Percentiles rank a stretch among this genome's conserved stretches.
phyloP scores from a whole-genome alignment of 2,113 vertebrate genomes.

The Ictidomys tridecemlineatus region DNA sequence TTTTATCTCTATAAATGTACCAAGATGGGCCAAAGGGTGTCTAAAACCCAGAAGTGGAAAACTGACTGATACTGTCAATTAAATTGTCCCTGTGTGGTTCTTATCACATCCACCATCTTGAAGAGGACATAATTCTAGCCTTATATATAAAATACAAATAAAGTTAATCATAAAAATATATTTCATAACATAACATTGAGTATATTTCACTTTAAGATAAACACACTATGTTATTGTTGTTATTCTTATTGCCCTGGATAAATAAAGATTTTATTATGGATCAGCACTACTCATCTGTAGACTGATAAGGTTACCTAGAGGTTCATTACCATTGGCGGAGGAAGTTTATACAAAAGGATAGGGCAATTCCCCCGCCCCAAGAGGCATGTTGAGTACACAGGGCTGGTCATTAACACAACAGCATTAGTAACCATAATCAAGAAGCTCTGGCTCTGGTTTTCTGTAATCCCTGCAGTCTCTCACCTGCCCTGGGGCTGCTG shows the following conservation, averaged over 20 bases:
- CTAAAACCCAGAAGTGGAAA: neutral
- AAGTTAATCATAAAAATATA: neutral
- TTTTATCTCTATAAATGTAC: neutral
- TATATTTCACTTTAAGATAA: constrained; percentile 5
- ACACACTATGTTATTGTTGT: neutral
- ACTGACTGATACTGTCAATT: neutral
- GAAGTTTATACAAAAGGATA: neutral
- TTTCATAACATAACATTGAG: neutral
- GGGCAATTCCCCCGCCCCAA: neutral
- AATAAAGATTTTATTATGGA: neutral
- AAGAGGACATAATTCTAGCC: neutral
- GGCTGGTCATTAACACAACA: neutral
- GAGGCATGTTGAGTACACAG: neutral
- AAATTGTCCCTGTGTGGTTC: neutral
- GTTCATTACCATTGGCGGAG: neutral
- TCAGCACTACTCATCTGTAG: neutral
- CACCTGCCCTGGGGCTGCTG: neutral
- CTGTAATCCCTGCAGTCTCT: too few species aligned
- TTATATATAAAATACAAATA: neutral
- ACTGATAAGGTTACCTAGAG: neutral
- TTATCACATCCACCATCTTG: neutral
- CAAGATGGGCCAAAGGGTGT: neutral
- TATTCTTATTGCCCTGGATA: neutral
- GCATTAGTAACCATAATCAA: neutral
- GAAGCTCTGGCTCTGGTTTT: rapidly evolving